A percentile compares a stretch with the other conserved stretches of the same genome.
phyloP scores from a whole-genome alignment of 2,113 vertebrate genomes.

The Harpagus bidentatus region DNA sequence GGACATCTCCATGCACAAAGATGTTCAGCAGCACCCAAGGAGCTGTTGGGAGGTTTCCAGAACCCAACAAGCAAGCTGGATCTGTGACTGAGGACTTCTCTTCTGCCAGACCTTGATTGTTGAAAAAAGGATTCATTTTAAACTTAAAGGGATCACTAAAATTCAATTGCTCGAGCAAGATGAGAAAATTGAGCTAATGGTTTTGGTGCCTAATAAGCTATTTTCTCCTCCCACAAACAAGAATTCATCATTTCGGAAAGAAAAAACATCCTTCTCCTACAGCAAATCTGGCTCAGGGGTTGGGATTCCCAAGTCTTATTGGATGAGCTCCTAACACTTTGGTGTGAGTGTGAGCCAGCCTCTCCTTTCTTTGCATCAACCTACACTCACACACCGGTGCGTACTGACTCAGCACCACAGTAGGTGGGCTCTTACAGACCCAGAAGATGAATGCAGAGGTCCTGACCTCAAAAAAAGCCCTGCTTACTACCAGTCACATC shows the following conservation, averaged over 20 bases:
- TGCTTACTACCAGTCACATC: not conserved
- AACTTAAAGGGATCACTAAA: not conserved
- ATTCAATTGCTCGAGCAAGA: not conserved
- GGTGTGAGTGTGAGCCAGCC: not conserved
- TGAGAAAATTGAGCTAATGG: not conserved
- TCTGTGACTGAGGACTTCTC: not conserved
- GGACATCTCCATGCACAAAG: not conserved
- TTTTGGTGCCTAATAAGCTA: not conserved
- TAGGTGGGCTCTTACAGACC: not conserved
- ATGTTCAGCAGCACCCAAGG: not conserved
- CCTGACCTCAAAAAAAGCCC: not conserved
- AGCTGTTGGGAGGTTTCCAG: not conserved
- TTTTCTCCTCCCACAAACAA: not conserved
- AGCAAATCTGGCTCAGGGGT: not conserved
- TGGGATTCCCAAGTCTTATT: not conserved
- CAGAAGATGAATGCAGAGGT: not conserved
- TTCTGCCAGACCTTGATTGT: not conserved
- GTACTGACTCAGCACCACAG: not conserved
- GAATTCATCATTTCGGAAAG: not conserved
- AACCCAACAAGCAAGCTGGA: not conserved
- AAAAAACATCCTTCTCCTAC: not conserved
- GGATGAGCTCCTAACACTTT: not conserved
- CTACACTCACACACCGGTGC: fast-evolving
- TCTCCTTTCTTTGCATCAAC: not conserved
- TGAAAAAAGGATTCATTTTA: not conserved